These are phyloP conservation scores for Camelus dromedarius DNA, from an alignment of 2,113 vertebrate genomes.

Conservation along the genomic window DNA sequence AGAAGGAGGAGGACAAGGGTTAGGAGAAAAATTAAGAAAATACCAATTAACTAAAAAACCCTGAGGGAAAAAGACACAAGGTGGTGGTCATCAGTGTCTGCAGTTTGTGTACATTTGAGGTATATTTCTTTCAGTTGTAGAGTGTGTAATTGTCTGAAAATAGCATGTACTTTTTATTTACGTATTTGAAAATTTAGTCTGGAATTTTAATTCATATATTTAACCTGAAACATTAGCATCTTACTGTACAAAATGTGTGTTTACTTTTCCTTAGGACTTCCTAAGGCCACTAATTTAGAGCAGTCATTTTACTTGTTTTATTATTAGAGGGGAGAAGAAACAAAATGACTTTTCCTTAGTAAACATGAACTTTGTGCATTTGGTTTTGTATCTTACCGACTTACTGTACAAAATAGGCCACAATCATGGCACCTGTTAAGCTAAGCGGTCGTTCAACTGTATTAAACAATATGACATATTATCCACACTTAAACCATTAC, in stretches of 20 bases:
- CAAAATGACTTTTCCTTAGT: slow-evolving; percentile 12
- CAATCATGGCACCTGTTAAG: neutral
- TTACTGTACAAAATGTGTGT: neutral
- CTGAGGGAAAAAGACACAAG: neutral
- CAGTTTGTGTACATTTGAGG: neutral
- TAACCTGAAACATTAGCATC: neutral
- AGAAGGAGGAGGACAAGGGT: neutral
- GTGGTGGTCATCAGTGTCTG: neutral
- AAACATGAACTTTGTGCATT: neutral
- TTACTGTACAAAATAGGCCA: neutral
- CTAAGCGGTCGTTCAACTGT: neutral
- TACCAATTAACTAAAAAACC: neutral
- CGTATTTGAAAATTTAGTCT: neutral
- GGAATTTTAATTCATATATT: neutral
- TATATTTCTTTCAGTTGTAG: neutral
- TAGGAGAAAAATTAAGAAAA: neutral
- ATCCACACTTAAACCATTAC: neutral
- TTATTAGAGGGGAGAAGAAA: neutral
- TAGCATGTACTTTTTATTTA: neutral
- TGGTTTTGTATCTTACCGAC: neutral
- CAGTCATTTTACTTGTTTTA: neutral
- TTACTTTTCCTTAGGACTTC: neutral
- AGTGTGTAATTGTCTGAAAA: neutral
- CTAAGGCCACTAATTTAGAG: neutral
- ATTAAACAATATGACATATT: neutral